A percentile compares a stretch with the other conserved stretches of the same genome.
These are phyloP conservation scores for Monomorium pharaonis DNA, from an alignment of 1,140 invertebrate genomes.

Conservation along the genomic window DNA sequence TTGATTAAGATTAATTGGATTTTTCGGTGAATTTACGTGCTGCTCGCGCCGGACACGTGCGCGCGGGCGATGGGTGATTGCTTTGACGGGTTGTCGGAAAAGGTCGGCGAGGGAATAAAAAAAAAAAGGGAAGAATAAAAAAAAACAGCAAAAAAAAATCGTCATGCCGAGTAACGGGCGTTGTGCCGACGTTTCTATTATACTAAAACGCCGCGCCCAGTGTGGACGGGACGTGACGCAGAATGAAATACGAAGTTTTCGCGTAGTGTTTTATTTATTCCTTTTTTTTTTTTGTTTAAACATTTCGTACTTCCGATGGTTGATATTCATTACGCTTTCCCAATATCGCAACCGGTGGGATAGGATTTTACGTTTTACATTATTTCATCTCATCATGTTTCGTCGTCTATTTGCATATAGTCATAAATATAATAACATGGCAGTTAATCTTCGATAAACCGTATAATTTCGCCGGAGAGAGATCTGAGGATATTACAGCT, in stretches of 20 bases:
- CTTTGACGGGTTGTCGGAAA: conserved; percentile 58
- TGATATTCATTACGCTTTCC: conserved; percentile 43
- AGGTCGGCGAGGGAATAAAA: conserved; percentile 44
- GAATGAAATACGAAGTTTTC: conserved; percentile 58
- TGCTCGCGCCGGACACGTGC: conserved; percentile 34
- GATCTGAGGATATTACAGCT: neutral
- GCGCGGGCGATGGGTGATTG: conserved; percentile 38
- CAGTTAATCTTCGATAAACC: neutral
- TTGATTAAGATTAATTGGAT: conserved; percentile 62
- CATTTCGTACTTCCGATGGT: conserved; percentile 28
- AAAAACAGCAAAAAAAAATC: conserved; percentile 2
- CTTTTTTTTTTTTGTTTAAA: conserved; percentile 32
- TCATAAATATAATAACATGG: conserved; percentile 6
- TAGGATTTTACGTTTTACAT: neutral
- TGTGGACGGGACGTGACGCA: conserved; percentile 49
- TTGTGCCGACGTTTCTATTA: conserved; percentile 59
- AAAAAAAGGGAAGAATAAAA: conserved; percentile 35
- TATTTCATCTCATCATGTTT: neutral
- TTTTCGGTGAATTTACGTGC: conserved; percentile 58
- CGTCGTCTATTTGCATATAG: neutral
- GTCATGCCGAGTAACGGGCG: conserved; percentile 41
- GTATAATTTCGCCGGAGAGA: neutral
- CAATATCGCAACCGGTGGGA: neutral
- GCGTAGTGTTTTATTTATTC: conserved; percentile 28
- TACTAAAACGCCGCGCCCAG: conserved; percentile 48